Conservation (phyloP, 30 jellyfish, hydroid and myxozoan species). For the Chrysaora quinquecirrha region DNA sequence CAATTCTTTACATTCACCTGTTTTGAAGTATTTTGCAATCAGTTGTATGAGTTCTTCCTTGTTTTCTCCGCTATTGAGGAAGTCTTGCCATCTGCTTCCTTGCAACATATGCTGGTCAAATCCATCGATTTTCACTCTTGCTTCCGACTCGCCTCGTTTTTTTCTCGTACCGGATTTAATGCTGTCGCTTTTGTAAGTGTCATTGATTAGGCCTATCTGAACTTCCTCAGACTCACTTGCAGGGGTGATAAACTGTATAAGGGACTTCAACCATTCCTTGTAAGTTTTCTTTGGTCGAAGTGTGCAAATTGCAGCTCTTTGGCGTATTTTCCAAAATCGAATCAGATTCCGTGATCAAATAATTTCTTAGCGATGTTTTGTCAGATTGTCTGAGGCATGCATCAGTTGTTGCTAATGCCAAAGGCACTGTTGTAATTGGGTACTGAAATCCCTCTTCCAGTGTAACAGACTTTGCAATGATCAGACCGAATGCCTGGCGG, state of each 20-base stretch:
- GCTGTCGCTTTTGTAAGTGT: conserved; percentile 2
- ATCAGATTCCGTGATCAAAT: background rate
- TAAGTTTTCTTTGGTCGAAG: too few species aligned
- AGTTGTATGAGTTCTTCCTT: too few species aligned
- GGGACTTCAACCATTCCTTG: too few species aligned
- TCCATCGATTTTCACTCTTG: background rate
- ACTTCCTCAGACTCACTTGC: too few species aligned
- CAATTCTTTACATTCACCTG: too few species aligned
- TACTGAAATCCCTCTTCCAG: too few species aligned
- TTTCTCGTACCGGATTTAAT: conserved; percentile 2
- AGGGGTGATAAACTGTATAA: too few species aligned
- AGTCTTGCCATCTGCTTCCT: background rate
- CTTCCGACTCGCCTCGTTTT: background rate
- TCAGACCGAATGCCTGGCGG: too few species aligned
- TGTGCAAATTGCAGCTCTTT: background rate
- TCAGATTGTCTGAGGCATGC: background rate
- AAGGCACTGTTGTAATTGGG: background rate
- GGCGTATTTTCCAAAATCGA: too few species aligned
- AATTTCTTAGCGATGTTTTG: background rate
- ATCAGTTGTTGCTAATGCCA: background rate
- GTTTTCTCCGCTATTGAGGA: background rate
- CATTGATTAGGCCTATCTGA: too few species aligned
- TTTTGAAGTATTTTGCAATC: too few species aligned
- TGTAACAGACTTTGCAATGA: too few species aligned
- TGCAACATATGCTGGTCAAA: conserved; percentile 13